Evolutionary conservation across 2,888 invertebrate species (phyloP).

Genomic region (Bimastos eiseni): DNA sequence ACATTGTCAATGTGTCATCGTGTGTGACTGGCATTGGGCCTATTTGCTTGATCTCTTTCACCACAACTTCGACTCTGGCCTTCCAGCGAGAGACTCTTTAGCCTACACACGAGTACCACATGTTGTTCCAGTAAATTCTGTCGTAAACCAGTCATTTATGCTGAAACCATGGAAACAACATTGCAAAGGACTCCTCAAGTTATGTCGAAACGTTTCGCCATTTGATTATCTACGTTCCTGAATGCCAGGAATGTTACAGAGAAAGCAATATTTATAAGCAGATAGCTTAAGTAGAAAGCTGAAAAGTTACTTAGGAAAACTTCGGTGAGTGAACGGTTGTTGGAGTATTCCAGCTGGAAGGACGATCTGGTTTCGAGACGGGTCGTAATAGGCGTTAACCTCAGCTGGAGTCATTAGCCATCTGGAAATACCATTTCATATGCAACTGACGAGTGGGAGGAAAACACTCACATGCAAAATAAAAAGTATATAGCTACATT

Average conservation of each 20-base stretch:
- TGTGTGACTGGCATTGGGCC: background rate
- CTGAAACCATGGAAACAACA: background rate
- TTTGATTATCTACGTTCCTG: background rate
- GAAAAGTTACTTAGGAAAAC: constrained; percentile 51
- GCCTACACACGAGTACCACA: background rate
- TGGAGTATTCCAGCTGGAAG: constrained; percentile 58
- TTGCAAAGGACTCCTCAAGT: background rate
- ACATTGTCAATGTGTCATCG: background rate
- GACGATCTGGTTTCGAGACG: constrained; percentile 50
- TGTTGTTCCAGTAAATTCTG: background rate
- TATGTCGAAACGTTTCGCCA: background rate
- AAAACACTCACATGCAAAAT: background rate
- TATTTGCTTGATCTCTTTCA: background rate
- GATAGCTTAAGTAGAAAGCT: background rate
- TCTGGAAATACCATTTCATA: constrained; percentile 42
- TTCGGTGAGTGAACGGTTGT: constrained; percentile 52
- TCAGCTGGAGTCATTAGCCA: constrained; percentile 54
- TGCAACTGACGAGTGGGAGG: background rate
- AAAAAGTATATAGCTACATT: background rate
- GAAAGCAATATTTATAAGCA: background rate
- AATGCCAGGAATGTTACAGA: background rate
- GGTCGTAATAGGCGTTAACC: constrained; percentile 57
- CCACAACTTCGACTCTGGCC: background rate
- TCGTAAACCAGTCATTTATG: too few species aligned
- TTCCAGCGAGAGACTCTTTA: background rate